Percentiles rank a stretch among this genome's conserved stretches.
Conservation (phyloP, 2,888 invertebrate genomes). For the Chymomyza procnemis region DNA sequence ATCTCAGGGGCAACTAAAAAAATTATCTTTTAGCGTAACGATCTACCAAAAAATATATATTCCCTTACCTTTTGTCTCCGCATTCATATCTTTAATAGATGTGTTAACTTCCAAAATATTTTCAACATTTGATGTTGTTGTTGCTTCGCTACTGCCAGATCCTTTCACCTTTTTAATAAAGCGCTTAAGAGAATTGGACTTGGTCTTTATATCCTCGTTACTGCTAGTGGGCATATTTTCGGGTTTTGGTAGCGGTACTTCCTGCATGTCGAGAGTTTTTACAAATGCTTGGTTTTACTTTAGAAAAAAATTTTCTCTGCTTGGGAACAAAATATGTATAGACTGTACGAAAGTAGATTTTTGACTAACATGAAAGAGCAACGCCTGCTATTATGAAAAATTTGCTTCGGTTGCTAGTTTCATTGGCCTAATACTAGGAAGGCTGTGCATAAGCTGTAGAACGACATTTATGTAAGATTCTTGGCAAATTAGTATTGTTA, state of each 20-base stretch:
- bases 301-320: slow-evolving; percentile 22
- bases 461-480: too few relatives aligned
- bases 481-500: too few relatives aligned
- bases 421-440: too few relatives aligned
- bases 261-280: slow-evolving; percentile 50
- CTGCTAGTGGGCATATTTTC: slow-evolving; percentile 29
- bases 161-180: slow-evolving; percentile 65
- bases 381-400: too few relatives aligned
- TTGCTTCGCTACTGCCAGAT: background rate
- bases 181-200: slow-evolving; percentile 63
- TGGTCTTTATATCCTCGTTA: slow-evolving; percentile 34
- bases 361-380: too few relatives aligned
- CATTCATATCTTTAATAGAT: slow-evolving; percentile 25
- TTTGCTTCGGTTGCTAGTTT: too few relatives aligned
- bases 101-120: slow-evolving; percentile 8
- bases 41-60: background rate
- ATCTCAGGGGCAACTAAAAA: too few relatives aligned
- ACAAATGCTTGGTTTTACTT: background rate
- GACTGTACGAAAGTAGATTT: background rate
- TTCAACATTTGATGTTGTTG: background rate
- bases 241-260: slow-evolving; percentile 50
- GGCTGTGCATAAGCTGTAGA: too few relatives aligned
- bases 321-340: background rate
- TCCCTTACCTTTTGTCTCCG: background rate
- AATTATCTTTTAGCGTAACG: too few relatives aligned